phyloP scores from a whole-genome alignment of 2,888 invertebrate species.

The Pharmacophagus antenor region DNA sequence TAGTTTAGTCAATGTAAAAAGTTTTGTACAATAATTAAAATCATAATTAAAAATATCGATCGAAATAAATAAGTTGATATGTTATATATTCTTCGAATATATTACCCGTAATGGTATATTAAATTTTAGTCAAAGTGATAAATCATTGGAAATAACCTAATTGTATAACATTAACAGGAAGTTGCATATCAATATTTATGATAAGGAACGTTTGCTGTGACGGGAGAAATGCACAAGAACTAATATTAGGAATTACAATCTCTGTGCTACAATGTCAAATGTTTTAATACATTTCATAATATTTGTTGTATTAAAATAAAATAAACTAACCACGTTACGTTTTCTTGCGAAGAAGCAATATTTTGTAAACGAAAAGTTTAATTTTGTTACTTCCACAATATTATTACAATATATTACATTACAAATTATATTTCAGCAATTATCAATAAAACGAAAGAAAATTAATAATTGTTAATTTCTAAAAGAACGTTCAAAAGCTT shows the following conservation, averaged over 20 bases:
- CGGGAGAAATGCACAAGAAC: constrained; percentile 27
- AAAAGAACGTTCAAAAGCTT: no score
- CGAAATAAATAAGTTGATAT: no score
- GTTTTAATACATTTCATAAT: constrained; percentile 8
- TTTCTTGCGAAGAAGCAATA: no score
- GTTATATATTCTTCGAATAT: no score
- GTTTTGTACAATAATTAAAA: no score
- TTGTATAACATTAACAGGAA: constrained; percentile 32
- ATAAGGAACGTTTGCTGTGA: constrained; percentile 25
- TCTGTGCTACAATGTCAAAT: background rate
- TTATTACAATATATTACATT: no score
- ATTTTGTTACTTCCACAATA: no score
- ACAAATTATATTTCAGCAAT: no score
- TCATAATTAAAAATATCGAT: no score
- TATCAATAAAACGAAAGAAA: no score
- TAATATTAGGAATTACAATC: constrained; percentile 23
- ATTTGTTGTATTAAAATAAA: constrained; percentile 5
- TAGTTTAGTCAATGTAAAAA: no score
- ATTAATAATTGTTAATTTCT: background rate
- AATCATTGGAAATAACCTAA: constrained; percentile 27
- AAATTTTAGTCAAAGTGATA: constrained; percentile 28
- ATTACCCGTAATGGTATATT: background rate
- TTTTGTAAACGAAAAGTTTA: no score
- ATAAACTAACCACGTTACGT: background rate
- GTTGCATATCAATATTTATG: constrained; percentile 33